Evolutionary conservation across 2,113 vertebrate genomes (phyloP).

Genomic region (Saimiri boliviensis): DNA sequence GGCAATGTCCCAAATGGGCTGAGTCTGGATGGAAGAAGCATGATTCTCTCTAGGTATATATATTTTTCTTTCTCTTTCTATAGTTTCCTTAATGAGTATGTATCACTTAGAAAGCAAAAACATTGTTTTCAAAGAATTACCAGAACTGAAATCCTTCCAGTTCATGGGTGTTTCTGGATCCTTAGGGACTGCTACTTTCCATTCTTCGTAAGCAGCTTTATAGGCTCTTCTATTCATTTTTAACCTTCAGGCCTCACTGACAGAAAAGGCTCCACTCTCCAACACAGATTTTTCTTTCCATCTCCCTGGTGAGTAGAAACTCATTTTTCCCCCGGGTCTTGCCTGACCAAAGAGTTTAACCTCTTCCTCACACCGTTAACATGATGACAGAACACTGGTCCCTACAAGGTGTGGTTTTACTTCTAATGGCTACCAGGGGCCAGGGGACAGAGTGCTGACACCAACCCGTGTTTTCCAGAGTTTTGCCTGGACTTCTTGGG

Average conservation of each 20-base stretch:
- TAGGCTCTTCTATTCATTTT: not conserved
- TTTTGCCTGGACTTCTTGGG: not conserved
- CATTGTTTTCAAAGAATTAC: not conserved
- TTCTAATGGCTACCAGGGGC: not conserved
- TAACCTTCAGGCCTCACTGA: not conserved
- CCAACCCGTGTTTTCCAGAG: not conserved
- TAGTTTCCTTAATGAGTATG: not conserved
- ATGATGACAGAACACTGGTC: not conserved
- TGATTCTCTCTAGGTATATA: not conserved
- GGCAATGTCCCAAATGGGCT: not conserved
- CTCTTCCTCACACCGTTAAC: not conserved
- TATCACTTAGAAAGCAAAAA: constrained; percentile 19
- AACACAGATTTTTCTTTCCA: not conserved
- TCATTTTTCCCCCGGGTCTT: not conserved
- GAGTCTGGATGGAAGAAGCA: constrained; percentile 4
- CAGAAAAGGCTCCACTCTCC: constrained; percentile 3
- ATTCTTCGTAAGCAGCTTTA: not conserved
- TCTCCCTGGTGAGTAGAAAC: not conserved
- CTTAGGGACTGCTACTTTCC: not conserved
- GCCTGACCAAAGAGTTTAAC: not conserved
- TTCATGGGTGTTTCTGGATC: constrained; percentile 39
- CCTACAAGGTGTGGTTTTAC: not conserved
- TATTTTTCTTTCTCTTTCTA: not conserved
- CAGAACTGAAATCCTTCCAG: not conserved
- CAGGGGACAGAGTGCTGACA: not conserved